Evolutionary conservation across 1,140 invertebrate genomes (phyloP), one percentile per base, ranked within the genome.

Genomic region (Augochlora pura): DNA sequence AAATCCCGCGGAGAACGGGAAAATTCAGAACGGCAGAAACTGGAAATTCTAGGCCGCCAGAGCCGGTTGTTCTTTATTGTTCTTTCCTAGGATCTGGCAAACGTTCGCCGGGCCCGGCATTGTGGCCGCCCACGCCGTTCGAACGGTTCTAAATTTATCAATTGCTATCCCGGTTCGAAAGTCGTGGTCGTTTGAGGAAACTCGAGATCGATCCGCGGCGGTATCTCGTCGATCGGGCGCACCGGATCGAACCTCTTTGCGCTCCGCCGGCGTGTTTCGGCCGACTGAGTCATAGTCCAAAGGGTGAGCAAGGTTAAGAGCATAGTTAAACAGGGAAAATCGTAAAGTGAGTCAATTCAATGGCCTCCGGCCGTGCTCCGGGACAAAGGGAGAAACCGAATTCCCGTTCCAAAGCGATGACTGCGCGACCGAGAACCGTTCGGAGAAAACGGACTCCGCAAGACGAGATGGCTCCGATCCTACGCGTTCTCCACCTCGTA

Each of bases 401-500:
- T 62, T 62, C 32, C 16, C 62, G 62, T 78, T 73, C 38, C 25
- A 18, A 65, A 62, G 27, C 72, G 32, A 38, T 46, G 65, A 65
- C 68, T 64, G 63, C 60, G 65, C 49, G 38, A 14, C 32, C 12
- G 66, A 23, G 39, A 52, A 21, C 6, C 49, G 49, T 12, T 46
- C 42, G 42, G 14, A 46, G 49, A 21, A 7, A 54, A 18, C 49
- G 49, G 21, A 54, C 18, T 21, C 49, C 16, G 16, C 49, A 7
- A 6, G 16, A 18, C 16, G 49, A 54, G 18, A 54, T 18, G 49
- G 49, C 49, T 54, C 49, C 5, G 18, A 2, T 21, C 10, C 14
- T 46, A 3, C 49, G 18, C 49, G 14, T 52, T 6, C 49, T 52
- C 49, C 14, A 60, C 59, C 71, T 80, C 83, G 82, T 80, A 76